phyloP scores from a whole-genome alignment of 2,113 vertebrate species.

The Microtus ochrogaster region DNA sequence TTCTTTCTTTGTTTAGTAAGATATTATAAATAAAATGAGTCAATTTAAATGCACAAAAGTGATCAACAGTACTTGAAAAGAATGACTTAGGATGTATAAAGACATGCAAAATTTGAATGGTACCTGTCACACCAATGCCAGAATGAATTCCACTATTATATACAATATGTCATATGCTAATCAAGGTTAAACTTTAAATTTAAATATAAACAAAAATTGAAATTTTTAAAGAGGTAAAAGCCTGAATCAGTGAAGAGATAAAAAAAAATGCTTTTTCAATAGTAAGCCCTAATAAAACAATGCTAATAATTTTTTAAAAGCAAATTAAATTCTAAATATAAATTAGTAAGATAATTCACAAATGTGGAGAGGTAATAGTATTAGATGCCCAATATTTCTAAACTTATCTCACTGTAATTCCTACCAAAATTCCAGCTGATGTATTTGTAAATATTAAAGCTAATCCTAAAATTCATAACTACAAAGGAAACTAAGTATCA shows the following conservation, averaged over 20 bases:
- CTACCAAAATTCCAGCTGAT: slow-evolving; percentile 19
- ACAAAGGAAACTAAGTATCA: neutral
- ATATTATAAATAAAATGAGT: neutral
- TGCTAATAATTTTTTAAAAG: neutral
- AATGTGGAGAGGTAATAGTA: neutral
- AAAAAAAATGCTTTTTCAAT: neutral
- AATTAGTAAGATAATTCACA: neutral
- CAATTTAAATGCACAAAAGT: neutral
- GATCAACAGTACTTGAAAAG: neutral
- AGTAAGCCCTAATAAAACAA: neutral
- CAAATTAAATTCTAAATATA: slow-evolving; percentile 40
- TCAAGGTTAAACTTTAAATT: neutral
- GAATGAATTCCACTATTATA: neutral
- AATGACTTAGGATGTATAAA: neutral
- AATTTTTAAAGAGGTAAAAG: neutral
- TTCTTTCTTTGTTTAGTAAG: neutral
- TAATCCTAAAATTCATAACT: slow-evolving; percentile 40
- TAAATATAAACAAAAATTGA: neutral
- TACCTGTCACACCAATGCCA: neutral
- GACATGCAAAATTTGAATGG: neutral
- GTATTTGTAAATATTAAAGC: slow-evolving; percentile 40
- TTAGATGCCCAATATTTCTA: neutral
- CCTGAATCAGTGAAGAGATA: slow-evolving; percentile 15
- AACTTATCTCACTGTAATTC: neutral
- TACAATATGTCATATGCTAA: neutral